Percentiles rank a stretch among this genome's conserved stretches.
Conservation (phyloP, 2,797 vertebrate genomes). For the Eospalax fontanierii region DNA sequence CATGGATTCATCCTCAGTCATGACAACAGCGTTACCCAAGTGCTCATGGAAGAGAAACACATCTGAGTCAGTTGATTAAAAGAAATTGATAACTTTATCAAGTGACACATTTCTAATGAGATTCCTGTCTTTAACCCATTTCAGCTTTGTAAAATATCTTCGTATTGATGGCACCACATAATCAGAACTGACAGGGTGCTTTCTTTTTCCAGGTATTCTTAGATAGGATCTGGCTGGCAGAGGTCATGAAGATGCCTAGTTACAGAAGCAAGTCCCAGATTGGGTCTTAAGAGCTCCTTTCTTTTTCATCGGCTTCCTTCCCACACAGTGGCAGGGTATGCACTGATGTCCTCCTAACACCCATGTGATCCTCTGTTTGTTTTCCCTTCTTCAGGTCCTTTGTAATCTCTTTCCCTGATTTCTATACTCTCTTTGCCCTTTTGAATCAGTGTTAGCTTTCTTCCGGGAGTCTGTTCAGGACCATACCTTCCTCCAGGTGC, state of each 20-base stretch:
- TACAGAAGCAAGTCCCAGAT: neutral
- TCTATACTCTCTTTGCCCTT: neutral
- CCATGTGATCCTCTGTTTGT: neutral
- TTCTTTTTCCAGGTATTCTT: constrained; percentile 24
- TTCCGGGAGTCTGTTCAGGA: neutral
- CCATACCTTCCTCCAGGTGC: neutral
- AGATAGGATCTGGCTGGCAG: neutral
- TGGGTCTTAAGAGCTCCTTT: neutral
- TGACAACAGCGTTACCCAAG: neutral
- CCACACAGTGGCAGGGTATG: neutral
- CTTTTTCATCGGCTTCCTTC: neutral
- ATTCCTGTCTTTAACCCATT: no score
- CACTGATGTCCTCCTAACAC: neutral
- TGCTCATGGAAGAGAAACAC: neutral
- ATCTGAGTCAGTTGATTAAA: neutral
- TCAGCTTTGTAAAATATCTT: no score
- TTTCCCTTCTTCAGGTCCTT: neutral
- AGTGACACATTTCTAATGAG: no score
- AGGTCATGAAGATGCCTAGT: neutral
- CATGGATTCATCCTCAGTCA: neutral
- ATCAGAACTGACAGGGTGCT: neutral
- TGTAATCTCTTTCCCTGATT: neutral
- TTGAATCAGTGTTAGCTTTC: neutral
- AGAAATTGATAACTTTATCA: neutral
- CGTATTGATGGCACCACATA: neutral